phyloP scores from a whole-genome alignment of 2,797 vertebrate species.

The Poeciliopsis paucimaculata region DNA sequence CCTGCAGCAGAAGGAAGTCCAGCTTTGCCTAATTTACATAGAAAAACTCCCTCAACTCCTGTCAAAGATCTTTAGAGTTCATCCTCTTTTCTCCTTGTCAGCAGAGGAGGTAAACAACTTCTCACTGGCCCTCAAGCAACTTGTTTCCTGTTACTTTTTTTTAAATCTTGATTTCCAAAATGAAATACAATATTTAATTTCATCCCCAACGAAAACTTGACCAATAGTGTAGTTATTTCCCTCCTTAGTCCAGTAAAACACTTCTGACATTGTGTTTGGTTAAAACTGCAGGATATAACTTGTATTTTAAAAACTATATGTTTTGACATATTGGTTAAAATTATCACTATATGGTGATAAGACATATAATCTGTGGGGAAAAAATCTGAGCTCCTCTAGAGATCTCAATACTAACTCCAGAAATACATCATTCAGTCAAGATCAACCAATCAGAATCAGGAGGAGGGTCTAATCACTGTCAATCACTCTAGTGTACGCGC shows the following conservation, averaged over 20 bases:
- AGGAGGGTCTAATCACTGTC: too few species aligned
- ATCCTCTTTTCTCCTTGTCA: neutral
- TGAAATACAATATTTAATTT: neutral
- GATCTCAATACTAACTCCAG: too few species aligned
- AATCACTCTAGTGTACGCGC: too few species aligned
- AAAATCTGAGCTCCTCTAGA: too few species aligned
- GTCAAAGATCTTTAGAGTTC: neutral
- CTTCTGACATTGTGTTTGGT: neutral
- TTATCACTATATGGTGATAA: too few species aligned
- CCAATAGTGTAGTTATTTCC: too few species aligned
- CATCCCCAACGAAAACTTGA: neutral
- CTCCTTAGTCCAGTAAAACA: neutral
- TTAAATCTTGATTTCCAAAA: neutral
- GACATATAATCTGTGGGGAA: too few species aligned
- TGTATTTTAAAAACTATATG: too few species aligned
- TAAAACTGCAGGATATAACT: neutral
- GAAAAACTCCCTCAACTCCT: neutral
- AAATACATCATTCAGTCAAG: too few species aligned
- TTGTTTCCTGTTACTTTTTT: neutral
- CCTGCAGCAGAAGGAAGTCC: neutral
- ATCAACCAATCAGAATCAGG: too few species aligned
- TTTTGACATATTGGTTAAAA: too few species aligned
- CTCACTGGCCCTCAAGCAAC: neutral
- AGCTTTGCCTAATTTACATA: neutral
- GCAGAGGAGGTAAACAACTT: neutral